Conservation (phyloP, 2,113 vertebrate genomes). For the Hippocampus comes region DNA sequence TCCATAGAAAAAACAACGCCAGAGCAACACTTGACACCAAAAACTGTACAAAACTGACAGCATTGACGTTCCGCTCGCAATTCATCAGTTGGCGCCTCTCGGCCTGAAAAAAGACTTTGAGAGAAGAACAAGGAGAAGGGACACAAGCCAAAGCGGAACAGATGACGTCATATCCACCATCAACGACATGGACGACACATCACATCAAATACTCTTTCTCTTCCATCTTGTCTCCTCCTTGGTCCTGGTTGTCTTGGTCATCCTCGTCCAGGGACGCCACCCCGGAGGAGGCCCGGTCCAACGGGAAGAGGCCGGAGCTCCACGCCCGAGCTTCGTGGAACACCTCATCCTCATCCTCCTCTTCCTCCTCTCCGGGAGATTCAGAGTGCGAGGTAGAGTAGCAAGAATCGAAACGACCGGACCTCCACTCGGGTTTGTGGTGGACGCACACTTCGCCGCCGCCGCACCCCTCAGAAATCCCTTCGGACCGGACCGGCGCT, state of each 20-base stretch:
- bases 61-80: slow-evolving; percentile 56
- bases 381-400: slow-evolving; percentile 75
- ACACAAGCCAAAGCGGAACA: slow-evolving; percentile 40
- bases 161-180: slow-evolving; percentile 48
- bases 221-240: slow-evolving; percentile 45
- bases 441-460: slow-evolving; percentile 38
- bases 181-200: slow-evolving; percentile 55
- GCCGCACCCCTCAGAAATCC: not conserved
- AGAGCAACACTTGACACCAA: slow-evolving; percentile 54
- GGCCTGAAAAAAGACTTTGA: slow-evolving; percentile 16
- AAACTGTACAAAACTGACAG: slow-evolving; percentile 65
- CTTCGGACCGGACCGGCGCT: slow-evolving; percentile 47
- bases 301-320: slow-evolving; percentile 68
- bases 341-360: slow-evolving; percentile 71
- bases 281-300: slow-evolving; percentile 66
- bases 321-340: slow-evolving; percentile 67
- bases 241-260: slow-evolving; percentile 52
- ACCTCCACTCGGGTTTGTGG: slow-evolving; percentile 62
- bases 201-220: slow-evolving; percentile 64
- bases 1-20: slow-evolving; percentile 60
- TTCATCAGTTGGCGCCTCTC: slow-evolving; percentile 18
- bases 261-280: slow-evolving; percentile 72
- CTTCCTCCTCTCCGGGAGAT: slow-evolving; percentile 71
- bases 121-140: slow-evolving; percentile 33
- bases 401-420: slow-evolving; percentile 73